These are phyloP conservation scores for Colletes collaris DNA, from an alignment of 2,888 invertebrate species.

Conservation along the genomic window DNA sequence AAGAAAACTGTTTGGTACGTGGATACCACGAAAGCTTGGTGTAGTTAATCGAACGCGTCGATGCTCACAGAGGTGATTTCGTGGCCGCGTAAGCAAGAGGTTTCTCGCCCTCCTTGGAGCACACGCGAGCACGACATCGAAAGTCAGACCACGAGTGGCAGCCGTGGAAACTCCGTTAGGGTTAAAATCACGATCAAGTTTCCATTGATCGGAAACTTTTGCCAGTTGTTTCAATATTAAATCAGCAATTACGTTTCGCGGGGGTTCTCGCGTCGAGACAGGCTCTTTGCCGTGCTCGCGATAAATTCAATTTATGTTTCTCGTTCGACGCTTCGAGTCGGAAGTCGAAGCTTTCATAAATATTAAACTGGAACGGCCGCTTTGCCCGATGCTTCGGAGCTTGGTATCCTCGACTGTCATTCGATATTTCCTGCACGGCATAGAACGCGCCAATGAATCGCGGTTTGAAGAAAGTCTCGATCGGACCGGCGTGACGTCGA, in stretches of 20 bases:
- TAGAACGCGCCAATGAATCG: slow-evolving; percentile 1
- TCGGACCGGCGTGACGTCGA: no score
- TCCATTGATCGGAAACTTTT: slow-evolving; percentile 14
- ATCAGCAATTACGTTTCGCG: slow-evolving; percentile 2
- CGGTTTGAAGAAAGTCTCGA: slow-evolving; percentile 7
- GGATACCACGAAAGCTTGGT: slow-evolving; percentile 30
- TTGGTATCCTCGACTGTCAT: slow-evolving; percentile 11
- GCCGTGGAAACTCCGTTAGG: slow-evolving; percentile 19
- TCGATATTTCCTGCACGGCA: slow-evolving; percentile 5
- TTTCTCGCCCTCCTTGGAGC: slow-evolving; percentile 48
- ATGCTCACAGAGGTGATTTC: slow-evolving; percentile 67
- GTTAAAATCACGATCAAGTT: slow-evolving; percentile 14
- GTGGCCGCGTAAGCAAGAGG: slow-evolving; percentile 64
- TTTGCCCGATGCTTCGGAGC: not conserved
- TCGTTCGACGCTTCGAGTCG: slow-evolving; percentile 9
- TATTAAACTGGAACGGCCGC: not conserved
- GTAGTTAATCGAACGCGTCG: slow-evolving; percentile 75
- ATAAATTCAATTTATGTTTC: slow-evolving; percentile 18
- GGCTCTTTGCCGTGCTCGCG: not conserved
- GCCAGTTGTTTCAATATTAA: not conserved
- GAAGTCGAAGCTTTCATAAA: slow-evolving; percentile 1
- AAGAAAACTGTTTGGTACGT: slow-evolving; percentile 19
- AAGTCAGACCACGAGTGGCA: slow-evolving; percentile 10
- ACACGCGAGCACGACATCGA: slow-evolving; percentile 37
- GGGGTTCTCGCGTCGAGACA: not conserved